Evolutionary conservation across 2,888 invertebrate genomes (phyloP), one percentile per base, ranked within the genome.

Genomic region (Andrena chrysosceles): DNA sequence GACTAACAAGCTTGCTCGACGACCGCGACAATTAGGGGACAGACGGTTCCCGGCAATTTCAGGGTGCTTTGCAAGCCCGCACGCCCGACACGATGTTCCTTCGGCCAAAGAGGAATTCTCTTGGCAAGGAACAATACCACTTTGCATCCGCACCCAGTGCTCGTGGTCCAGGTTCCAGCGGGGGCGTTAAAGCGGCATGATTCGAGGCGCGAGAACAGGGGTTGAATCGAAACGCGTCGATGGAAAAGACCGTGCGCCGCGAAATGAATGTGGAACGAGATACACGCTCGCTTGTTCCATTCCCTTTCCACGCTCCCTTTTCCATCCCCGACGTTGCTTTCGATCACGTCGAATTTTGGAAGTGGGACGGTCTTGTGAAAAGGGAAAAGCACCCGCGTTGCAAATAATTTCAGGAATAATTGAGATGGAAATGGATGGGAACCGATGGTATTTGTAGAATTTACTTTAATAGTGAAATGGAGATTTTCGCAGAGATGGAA

Each of bases 191-290:
- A 68, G 31, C 54, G 29, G 20, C 64, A n/a, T 13, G 59, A 29
- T 42, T 42, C 60, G 42, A 67, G 13, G 26, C 59, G 64, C 49
- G 60, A 80, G 54, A 81, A 64, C 23, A 56, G 56, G 33, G n/a
- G 56, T 68, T 63, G 72, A 81, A 49, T 78, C 80, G 62, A 72
- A 78, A 72, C 67, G 62, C 78, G 71, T 72, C 54, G 67, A 81
- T 35, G 62, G 52, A 16, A 33, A 78, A 78, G 33, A 54, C 62
- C 72, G 62, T 54, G 33, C 35, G 6, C 20, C 33, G 48, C 62
- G 54, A 67, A 68, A 80, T 49, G 72, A 78, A 80, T 63, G 67
- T 23, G 23, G 13, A 31, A 60, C 59, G 54, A 35, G 56, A 60
- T 69, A 66, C 54, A 54, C 31, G 16, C 13, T 8, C n/a, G 13